phyloP scores from a whole-genome alignment of 92 coral and sea anemone genomes.

The Epizoanthus illoricatus region DNA sequence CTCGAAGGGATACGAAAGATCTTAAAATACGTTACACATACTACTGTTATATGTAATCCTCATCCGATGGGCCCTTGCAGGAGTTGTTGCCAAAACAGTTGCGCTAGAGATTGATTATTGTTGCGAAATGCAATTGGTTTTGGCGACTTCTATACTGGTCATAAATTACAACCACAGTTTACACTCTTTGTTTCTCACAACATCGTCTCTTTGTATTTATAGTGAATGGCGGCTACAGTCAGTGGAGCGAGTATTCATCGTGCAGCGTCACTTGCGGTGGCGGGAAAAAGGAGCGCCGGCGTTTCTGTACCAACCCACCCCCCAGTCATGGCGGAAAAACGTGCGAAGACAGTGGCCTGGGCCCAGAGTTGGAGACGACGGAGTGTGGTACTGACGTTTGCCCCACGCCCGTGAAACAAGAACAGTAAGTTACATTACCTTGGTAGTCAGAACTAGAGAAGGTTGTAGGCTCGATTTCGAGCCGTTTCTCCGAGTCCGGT shows the following conservation, averaged over 20 bases:
- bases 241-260: constrained; percentile 16
- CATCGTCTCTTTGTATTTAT: neutral
- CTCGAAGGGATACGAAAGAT: too few species aligned
- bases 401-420: neutral
- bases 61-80: too few species aligned
- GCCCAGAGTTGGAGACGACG: constrained; percentile 15
- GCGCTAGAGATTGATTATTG: too few species aligned
- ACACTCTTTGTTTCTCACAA: neutral
- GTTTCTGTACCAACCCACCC: constrained; percentile 44
- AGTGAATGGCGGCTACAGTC: constrained; percentile 16
- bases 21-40: too few species aligned
- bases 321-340: constrained; percentile 47
- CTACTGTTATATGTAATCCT: too few species aligned
- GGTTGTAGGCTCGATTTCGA: too few species aligned
- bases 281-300: constrained; percentile 15
- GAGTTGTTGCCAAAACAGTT: too few species aligned
- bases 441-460: too few species aligned
- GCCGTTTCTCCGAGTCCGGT: too few species aligned
- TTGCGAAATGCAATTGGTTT: too few species aligned
- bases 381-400: constrained; percentile 32
- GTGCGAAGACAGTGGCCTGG: constrained; percentile 33
- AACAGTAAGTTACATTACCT: neutral
- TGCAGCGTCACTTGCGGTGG: constrained; percentile 29
- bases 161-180: too few species aligned
- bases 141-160: too few species aligned